These are phyloP conservation scores for Crocidura indochinensis DNA, from an alignment of 2,797 vertebrate species.

Conservation along the genomic window DNA sequence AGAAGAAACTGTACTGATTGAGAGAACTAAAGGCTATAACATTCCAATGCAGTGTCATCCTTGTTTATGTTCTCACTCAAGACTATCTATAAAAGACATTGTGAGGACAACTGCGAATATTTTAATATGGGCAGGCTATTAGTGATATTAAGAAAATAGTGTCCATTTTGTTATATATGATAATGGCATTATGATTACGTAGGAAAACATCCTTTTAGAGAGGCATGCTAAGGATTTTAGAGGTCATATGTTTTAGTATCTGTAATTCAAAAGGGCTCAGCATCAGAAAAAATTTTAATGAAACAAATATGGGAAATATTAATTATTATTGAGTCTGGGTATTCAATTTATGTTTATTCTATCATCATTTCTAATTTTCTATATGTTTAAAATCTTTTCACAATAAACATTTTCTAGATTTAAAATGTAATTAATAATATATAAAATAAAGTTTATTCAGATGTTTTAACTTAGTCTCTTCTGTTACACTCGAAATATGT, in stretches of 20 bases:
- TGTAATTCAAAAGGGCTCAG: conserved; percentile 4
- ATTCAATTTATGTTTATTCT: background rate
- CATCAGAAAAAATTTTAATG: background rate
- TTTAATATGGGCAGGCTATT: background rate
- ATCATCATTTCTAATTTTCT: background rate
- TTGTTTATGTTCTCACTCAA: conserved; percentile 1
- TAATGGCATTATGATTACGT: background rate
- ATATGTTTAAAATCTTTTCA: conserved; percentile 46
- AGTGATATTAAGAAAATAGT: background rate
- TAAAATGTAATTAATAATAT: background rate
- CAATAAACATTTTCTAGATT: conserved; percentile 33
- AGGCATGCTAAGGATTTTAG: background rate
- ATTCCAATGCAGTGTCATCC: background rate
- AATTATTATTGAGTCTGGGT: background rate
- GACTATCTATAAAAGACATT: conserved; percentile 6
- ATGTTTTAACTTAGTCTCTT: conserved; percentile 60
- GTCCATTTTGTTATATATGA: background rate
- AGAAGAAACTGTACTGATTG: background rate
- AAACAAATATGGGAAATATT: conserved; percentile 27
- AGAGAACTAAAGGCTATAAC: conserved; percentile 22
- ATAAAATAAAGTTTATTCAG: conserved; percentile 7
- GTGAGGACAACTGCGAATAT: background rate
- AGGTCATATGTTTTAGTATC: background rate
- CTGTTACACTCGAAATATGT: conserved; percentile 39
- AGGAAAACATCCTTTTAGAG: background rate